Conservation (phyloP, 2,888 invertebrate species). For the Prenolepis imparis region DNA sequence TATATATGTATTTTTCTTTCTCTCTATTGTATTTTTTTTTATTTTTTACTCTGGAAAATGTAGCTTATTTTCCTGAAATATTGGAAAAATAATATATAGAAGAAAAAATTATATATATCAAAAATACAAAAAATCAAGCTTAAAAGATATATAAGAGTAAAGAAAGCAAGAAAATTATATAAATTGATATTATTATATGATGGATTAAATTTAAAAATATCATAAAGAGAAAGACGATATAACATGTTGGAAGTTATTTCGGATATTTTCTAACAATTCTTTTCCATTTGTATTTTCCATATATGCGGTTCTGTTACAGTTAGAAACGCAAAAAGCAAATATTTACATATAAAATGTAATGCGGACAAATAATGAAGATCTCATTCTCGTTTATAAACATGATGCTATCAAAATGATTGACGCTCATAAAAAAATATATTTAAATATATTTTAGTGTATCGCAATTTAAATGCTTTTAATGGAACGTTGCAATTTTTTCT, state of each 20-base stretch:
- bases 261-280: background rate
- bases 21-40: background rate
- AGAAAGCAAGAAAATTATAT: background rate
- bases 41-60: background rate
- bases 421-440: slow-evolving; percentile 9
- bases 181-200: background rate
- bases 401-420: slow-evolving; percentile 18
- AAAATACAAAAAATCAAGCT: background rate
- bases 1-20: background rate
- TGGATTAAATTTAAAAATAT: background rate
- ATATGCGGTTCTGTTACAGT: background rate
- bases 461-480: background rate
- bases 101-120: background rate
- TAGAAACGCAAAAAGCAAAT: slow-evolving; percentile 8
- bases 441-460: too few species aligned
- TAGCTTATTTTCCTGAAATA: background rate
- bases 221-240: background rate
- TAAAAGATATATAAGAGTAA: background rate
- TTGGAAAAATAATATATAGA: background rate
- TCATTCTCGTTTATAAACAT: slow-evolving; percentile 15
- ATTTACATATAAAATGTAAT: slow-evolving; percentile 5
- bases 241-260: background rate
- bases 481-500: background rate
- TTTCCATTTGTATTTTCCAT: slow-evolving; percentile 7
- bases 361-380: background rate